Percentiles rank a stretch among this genome's conserved stretches.
Conservation (phyloP, 2,113 vertebrate species). For the Holacanthus passer region DNA sequence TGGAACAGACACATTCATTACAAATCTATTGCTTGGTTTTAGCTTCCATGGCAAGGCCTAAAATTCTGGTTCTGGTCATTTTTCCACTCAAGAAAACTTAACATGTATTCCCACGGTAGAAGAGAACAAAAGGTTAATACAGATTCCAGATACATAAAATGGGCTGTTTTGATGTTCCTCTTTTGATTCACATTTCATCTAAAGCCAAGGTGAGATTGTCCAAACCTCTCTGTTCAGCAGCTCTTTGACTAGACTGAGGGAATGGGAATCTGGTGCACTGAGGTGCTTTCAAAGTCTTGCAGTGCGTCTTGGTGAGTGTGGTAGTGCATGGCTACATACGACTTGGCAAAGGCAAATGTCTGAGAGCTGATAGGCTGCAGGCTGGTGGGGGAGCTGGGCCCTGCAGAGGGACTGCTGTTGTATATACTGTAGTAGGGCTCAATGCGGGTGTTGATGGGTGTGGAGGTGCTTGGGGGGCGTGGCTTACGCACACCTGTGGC, state of each 20-base stretch:
- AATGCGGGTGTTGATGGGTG: slow-evolving; percentile 94
- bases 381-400: slow-evolving; percentile 87
- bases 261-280: slow-evolving; percentile 89
- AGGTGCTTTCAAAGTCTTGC: slow-evolving; percentile 87
- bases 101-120: slow-evolving; percentile 46
- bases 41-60: slow-evolving; percentile 37
- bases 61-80: slow-evolving; percentile 24
- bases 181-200: slow-evolving; percentile 41
- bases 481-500: slow-evolving; percentile 85
- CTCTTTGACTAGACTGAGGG: slow-evolving; percentile 86
- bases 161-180: slow-evolving; percentile 7
- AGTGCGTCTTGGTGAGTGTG: slow-evolving; percentile 86
- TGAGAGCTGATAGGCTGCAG: slow-evolving; percentile 87
- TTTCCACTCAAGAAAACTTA: slow-evolving; percentile 32
- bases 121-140: slow-evolving; percentile 55
- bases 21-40: slow-evolving; percentile 43
- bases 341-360: slow-evolving; percentile 89
- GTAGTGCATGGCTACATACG: slow-evolving; percentile 92
- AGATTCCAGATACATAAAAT: slow-evolving; percentile 42
- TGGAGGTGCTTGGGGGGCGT: slow-evolving; percentile 91
- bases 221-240: slow-evolving; percentile 10
- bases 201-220: slow-evolving; percentile 15
- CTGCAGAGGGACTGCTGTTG: slow-evolving; percentile 91
- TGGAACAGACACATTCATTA: slow-evolving; percentile 46
- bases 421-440: slow-evolving; percentile 98